phyloP scores from a whole-genome alignment of 2,888 invertebrate genomes.

The Cybosia mesomella region DNA sequence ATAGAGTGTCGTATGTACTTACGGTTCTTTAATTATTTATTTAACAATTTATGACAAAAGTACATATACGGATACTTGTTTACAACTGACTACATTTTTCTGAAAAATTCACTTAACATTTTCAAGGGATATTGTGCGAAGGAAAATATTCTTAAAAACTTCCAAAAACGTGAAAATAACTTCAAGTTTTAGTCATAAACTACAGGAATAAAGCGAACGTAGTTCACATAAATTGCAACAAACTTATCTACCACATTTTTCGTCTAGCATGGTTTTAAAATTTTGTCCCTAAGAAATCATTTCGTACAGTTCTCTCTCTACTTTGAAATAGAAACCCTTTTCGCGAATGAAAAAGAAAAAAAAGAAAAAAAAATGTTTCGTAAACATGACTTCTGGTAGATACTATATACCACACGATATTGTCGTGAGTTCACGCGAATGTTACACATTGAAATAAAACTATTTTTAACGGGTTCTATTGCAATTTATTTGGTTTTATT shows the following conservation, averaged over 20 bases:
- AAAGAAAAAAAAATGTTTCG: not conserved
- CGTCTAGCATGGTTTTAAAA: constrained; percentile 37
- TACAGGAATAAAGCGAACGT: constrained; percentile 37
- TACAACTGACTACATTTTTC: not conserved
- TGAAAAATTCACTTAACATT: constrained; percentile 4
- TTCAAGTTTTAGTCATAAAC: constrained; percentile 31
- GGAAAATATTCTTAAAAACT: constrained; percentile 5
- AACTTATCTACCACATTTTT: constrained; percentile 49
- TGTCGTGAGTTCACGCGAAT: no score
- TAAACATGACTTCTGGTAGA: not conserved
- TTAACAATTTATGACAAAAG: not conserved
- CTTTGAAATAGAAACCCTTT: not conserved
- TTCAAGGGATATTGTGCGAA: not conserved
- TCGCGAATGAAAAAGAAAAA: not conserved
- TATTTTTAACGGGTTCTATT: no score
- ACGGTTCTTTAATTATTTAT: no score
- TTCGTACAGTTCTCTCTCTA: not conserved
- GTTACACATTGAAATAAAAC: no score
- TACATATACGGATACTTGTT: not conserved
- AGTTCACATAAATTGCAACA: constrained; percentile 45
- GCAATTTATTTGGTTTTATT: no score
- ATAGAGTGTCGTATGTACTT: no score
- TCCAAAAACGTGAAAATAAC: constrained; percentile 23
- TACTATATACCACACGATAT: no score
- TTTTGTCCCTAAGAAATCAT: not conserved